Percentiles rank a stretch among this genome's conserved stretches.
Evolutionary conservation across 1,140 invertebrate species (phyloP).

Genomic region (Aethina tumida): DNA sequence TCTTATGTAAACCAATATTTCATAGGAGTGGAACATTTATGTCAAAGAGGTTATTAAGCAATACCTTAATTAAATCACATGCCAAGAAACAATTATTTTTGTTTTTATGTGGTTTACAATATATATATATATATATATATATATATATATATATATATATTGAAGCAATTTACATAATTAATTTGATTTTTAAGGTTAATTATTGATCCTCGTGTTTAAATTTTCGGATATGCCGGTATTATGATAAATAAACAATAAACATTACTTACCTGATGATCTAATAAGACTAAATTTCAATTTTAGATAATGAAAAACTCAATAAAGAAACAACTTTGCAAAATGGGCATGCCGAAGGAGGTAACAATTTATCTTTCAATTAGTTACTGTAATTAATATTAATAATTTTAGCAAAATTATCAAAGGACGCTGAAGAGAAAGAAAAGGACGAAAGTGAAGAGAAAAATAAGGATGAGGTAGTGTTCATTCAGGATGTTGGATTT

Average conservation of each 20-base stretch:
- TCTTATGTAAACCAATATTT: not conserved
- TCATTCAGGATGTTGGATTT: constrained; percentile 90
- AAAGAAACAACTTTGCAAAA: not conserved
- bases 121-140: too few species aligned
- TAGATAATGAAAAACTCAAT: not conserved
- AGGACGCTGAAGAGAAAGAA: constrained; percentile 38
- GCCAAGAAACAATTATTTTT: too few species aligned
- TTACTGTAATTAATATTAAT: not conserved
- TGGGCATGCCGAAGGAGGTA: constrained; percentile 1
- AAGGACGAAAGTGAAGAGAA: constrained; percentile 52
- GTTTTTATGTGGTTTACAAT: too few species aligned
- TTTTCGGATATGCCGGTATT: too few species aligned
- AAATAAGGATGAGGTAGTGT: constrained; percentile 69
- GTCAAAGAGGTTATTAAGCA: constrained; percentile 3
- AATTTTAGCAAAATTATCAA: constrained; percentile 22
- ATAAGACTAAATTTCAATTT: too few species aligned
- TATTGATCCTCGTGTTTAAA: too few species aligned
- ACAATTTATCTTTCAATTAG: not conserved
- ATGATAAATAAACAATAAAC: not conserved
- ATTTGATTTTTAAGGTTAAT: too few species aligned
- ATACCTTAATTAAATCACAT: too few species aligned
- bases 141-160: too few species aligned
- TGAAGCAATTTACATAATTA: too few species aligned
- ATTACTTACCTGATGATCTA: too few species aligned
- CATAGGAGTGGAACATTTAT: constrained; percentile 1